A percentile compares a stretch with the other conserved stretches of the same genome.
phyloP scores from a whole-genome alignment of 2,113 vertebrate genomes.

The Corythornis madagascariensis region DNA sequence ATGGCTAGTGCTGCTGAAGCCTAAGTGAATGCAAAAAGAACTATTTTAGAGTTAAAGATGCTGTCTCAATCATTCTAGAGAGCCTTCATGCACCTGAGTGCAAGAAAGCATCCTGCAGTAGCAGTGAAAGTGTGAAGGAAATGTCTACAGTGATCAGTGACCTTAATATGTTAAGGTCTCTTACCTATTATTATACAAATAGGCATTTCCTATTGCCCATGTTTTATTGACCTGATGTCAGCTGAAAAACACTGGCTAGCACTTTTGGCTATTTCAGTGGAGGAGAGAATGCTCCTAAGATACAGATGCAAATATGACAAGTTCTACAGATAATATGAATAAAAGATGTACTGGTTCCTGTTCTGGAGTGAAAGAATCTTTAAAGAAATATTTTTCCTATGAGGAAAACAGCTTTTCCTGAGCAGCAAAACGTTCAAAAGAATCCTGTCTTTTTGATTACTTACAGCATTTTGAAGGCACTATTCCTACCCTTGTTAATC shows the following conservation, averaged over 20 bases:
- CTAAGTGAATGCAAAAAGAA: neutral
- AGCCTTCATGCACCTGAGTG: neutral
- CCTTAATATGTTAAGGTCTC: neutral
- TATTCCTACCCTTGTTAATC: conserved; percentile 56
- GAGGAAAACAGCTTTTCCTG: conserved; percentile 49
- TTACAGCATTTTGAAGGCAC: conserved; percentile 51
- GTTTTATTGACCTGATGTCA: conserved; percentile 7
- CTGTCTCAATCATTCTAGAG: neutral
- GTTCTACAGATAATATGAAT: conserved; percentile 50
- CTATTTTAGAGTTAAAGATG: neutral
- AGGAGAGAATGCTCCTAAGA: neutral
- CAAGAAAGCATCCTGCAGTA: neutral
- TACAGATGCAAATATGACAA: conserved; percentile 14
- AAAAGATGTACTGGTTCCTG: conserved; percentile 58
- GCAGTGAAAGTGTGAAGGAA: neutral
- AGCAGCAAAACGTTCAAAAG: conserved; percentile 60
- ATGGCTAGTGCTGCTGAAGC: neutral
- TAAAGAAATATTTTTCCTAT: conserved; percentile 46
- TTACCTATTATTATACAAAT: neutral
- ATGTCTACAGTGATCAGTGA: neutral
- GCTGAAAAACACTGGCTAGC: neutral
- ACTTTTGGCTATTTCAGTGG: neutral
- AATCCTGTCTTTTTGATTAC: conserved; percentile 66
- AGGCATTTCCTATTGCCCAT: neutral
- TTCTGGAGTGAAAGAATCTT: conserved; percentile 38